phyloP scores from a whole-genome alignment of 2,113 vertebrate genomes.

The Lepus timidus region DNA sequence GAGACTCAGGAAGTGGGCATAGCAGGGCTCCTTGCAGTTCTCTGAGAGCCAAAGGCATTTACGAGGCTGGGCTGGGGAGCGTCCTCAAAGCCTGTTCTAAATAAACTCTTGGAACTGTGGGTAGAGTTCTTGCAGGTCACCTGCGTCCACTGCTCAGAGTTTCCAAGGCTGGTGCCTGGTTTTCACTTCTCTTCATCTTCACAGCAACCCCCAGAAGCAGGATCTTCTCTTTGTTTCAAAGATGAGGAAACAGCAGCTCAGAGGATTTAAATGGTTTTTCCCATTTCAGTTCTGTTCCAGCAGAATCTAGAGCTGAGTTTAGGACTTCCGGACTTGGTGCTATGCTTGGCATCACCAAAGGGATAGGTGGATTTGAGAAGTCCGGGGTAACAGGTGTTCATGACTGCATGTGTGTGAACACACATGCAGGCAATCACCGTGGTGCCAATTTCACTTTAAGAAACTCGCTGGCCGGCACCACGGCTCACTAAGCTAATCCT shows the following conservation, averaged over 20 bases:
- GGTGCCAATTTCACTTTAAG: neutral
- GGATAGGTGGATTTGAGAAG: neutral
- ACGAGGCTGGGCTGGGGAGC: neutral
- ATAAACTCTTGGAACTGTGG: neutral
- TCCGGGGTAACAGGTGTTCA: neutral
- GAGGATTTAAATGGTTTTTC: neutral
- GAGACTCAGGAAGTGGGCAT: neutral
- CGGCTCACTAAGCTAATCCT: too few relatives aligned
- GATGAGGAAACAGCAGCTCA: neutral
- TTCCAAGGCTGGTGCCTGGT: neutral
- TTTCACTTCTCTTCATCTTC: neutral
- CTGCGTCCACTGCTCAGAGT: neutral
- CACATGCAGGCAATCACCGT: too few relatives aligned
- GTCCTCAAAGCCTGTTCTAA: neutral
- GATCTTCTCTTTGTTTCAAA: conserved; percentile 1
- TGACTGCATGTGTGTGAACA: fast-evolving
- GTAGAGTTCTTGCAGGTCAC: neutral
- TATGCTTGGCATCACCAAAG: neutral
- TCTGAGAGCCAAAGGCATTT: conserved; percentile 49
- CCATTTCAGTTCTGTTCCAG: neutral
- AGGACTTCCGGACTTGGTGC: neutral
- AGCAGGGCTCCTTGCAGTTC: fast-evolving
- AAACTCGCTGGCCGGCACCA: neutral
- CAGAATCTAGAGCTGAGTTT: neutral
- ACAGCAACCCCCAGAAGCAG: fast-evolving